Base-by-base conservation (phyloP, 2,888 invertebrate genomes). In the Mesochorus sp. region DNA sequence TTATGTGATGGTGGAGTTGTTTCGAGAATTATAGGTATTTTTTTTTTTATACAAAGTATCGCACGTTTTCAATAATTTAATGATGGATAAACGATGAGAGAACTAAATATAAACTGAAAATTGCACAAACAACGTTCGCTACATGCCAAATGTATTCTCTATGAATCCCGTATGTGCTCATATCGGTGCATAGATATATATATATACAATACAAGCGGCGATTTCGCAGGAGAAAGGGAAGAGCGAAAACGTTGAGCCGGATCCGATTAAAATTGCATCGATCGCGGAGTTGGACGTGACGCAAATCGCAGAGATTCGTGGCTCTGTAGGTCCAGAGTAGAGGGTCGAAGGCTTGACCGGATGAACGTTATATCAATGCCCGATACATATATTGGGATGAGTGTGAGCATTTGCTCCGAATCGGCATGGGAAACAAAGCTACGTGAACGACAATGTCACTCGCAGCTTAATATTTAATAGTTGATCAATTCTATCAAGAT, bases 261-360 rank as follows among this genome's bases (percentile, higher is more conserved):
- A 74, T 74, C 59, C 66, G 74, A 66, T 74, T 74, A 74, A 74
- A 66, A 74, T 51, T 74, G 74, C 74, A 74, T 74, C 59, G 68
- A 74, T 51, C 66, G 39, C n/a, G 26, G 14, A 17, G 12, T 34
- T 3, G 42, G 42, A 12, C 42, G 17, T 42, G 14, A 42, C 42
- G 42, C 55, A 21, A 49, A 49, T 10, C 21, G 49, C 1, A n/a
- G 49, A 2, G 21, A 10, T 10, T 10, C 10, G 10, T 24, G 24
- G 49, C 10, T 17, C 2, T n/a, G 49, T 21, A 24, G 49, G 3
- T 49, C 31, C 6, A 31, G 31, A 10, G 31, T 49, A n/a, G 1
- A 8, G 24, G 49, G 28, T 53, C 24, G 24, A 10, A 10, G n/a
- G 49, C 24, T 6, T 49, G n/a, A n/a, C 24, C 49, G n/a, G 21